Evolutionary conservation across 2,113 vertebrate species (phyloP).

Genomic region (Gymnobelideus leadbeateri): DNA sequence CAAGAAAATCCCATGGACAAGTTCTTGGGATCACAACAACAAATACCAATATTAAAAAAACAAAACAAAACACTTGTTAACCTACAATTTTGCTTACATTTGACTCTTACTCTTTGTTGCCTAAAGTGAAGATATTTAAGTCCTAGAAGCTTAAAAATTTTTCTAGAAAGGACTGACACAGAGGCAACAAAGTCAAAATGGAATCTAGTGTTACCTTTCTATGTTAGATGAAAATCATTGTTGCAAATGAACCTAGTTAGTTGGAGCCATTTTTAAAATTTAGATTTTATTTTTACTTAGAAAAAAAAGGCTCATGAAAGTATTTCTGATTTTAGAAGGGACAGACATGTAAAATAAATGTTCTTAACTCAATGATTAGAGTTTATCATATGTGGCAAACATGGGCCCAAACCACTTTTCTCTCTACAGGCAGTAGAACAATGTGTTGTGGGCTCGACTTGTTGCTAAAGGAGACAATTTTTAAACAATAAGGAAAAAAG

Average conservation of each 20-base stretch:
- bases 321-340: not conserved
- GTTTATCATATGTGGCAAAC: not conserved
- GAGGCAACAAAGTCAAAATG: not conserved
- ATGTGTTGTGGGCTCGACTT: not conserved
- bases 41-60: too few species aligned
- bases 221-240: not conserved
- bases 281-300: not conserved
- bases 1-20: too few species aligned
- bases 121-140: not conserved
- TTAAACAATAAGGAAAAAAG: not conserved
- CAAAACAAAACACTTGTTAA: too few species aligned
- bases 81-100: not conserved
- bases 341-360: not conserved
- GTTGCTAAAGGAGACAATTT: constrained; percentile 10
- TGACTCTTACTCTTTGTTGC: too few species aligned
- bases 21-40: too few species aligned
- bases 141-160: not conserved
- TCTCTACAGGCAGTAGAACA: not conserved
- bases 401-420: not conserved
- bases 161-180: not conserved
- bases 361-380: not conserved
- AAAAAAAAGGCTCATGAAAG: not conserved
- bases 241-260: not conserved
- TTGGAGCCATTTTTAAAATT: not conserved
- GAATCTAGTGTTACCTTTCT: not conserved